phyloP scores from a whole-genome alignment of 1,140 invertebrate species.

The Leguminivora glycinivorella region DNA sequence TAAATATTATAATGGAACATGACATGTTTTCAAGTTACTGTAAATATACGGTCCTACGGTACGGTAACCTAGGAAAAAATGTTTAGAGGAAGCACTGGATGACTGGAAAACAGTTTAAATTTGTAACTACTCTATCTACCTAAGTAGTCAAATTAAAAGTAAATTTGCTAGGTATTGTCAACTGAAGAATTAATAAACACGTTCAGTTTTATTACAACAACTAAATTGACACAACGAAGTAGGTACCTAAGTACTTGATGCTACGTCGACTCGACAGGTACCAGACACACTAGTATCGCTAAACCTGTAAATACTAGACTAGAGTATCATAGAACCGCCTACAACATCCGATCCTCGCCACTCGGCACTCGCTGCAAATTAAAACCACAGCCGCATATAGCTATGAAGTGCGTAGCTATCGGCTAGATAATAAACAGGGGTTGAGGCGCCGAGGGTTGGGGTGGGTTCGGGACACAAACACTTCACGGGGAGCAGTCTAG shows the following conservation, averaged over 20 bases:
- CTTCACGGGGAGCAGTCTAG: constrained; percentile 10
- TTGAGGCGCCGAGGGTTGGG: constrained; percentile 11
- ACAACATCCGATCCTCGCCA: neutral
- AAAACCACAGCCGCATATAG: constrained; percentile 4
- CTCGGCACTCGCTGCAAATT: constrained; percentile 5
- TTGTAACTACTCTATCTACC: no score
- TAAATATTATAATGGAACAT: no score
- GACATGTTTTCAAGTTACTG: no score
- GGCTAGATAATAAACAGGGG: constrained; percentile 18
- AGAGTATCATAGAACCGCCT: neutral
- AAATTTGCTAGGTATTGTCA: no score
- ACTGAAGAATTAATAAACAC: no score
- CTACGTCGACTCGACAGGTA: neutral
- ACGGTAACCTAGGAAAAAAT: no score
- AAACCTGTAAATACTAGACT: neutral
- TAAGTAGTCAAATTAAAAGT: no score
- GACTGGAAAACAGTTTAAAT: no score
- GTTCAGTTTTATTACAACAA: no score
- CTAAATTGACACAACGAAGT: neutral
- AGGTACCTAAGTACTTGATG: no score
- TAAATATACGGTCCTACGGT: no score
- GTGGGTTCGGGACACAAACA: constrained; percentile 27
- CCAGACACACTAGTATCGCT: neutral
- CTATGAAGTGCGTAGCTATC: neutral
- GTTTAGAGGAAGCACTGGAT: no score